Evolutionary conservation across 2,113 vertebrate genomes (phyloP), one percentile per base, ranked within the genome.

Genomic region (Hyla sarda): DNA sequence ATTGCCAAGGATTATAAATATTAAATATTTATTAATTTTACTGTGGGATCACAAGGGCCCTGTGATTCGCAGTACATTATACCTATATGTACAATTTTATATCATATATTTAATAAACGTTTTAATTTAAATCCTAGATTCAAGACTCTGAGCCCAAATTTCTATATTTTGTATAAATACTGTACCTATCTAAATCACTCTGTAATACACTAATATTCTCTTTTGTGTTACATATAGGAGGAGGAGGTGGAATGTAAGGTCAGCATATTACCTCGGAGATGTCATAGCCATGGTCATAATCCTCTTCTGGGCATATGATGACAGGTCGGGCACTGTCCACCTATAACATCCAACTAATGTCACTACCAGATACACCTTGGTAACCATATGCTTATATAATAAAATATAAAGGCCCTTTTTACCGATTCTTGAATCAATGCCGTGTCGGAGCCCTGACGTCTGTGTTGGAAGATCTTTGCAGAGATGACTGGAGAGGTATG

Each of bases 251-350:
- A 62, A 11, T 28, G 23, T 11, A 12, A 41, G 8, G 14, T 41
- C 19, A 11, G 16, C 0, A 4, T n/a, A 7, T 86, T 87, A 94
- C 94, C 93, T 95, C 94, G 0, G 92, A 92, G 75, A 93, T 94
- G 86, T 92, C 91, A 28, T 95, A 94, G 0, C 95, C 93, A 0
- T 95, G 96, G 41, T 98, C 97, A 0, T 94, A 97, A 83, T 97
- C 96, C 83, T 99, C 97, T 91, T 99, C 97, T 0, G 97, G 97
- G 4, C 96, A 94, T 2, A 99, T 99, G 88, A 99, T 98, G 77
- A 95, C 94, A 0, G 93, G 89, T 30, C 92, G 1, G 89, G 90
- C 0, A 41, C 87, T 88, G 30, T 94, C 93, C 1, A 87, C 89
- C 94, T 94, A 85, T 4, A 2, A 28, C 81, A 52, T 87, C 2